A percentile compares a stretch with the other conserved stretches of the same genome.
Evolutionary conservation across 2,113 vertebrate species (phyloP).

Genomic region (Neomonachus schauinslandi): DNA sequence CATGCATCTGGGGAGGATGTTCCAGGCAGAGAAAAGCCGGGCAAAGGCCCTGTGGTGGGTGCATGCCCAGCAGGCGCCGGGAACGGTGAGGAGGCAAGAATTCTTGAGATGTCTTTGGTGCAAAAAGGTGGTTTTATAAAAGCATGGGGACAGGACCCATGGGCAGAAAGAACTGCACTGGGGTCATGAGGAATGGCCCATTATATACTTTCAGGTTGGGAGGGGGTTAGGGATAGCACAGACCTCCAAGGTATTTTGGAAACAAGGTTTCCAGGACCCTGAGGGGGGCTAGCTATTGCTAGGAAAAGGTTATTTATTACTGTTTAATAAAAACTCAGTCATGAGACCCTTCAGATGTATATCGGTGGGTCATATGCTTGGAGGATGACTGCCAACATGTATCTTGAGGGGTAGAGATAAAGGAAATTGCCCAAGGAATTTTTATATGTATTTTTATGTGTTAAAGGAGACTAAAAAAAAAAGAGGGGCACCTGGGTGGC

Average conservation of each 20-base stretch:
- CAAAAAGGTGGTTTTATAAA: not conserved
- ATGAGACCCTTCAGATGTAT: not conserved
- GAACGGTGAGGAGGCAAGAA: not conserved
- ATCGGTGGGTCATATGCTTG: not conserved
- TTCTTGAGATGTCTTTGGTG: not conserved
- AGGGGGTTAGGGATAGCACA: not conserved
- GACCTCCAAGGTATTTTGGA: not conserved
- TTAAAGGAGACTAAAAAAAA: not conserved
- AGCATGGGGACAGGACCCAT: not conserved
- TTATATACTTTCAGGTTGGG: not conserved
- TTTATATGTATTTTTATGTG: not conserved
- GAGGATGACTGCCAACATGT: not conserved
- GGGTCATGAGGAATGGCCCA: not conserved
- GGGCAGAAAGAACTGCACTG: not conserved
- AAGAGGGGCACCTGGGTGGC: too few relatives aligned
- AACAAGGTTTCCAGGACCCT: not conserved
- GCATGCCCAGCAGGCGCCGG: not conserved
- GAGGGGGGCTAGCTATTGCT: not conserved
- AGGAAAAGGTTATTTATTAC: not conserved
- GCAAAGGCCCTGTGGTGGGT: not conserved
- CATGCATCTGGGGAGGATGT: not conserved
- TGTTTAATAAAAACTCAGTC: not conserved
- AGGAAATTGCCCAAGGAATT: not conserved
- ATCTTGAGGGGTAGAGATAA: not conserved
- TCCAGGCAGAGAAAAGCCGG: not conserved